Evolutionary conservation across 2,797 vertebrate genomes (phyloP), one percentile per base, ranked within the genome.

Genomic region (Phoxinus dragarum): DNA sequence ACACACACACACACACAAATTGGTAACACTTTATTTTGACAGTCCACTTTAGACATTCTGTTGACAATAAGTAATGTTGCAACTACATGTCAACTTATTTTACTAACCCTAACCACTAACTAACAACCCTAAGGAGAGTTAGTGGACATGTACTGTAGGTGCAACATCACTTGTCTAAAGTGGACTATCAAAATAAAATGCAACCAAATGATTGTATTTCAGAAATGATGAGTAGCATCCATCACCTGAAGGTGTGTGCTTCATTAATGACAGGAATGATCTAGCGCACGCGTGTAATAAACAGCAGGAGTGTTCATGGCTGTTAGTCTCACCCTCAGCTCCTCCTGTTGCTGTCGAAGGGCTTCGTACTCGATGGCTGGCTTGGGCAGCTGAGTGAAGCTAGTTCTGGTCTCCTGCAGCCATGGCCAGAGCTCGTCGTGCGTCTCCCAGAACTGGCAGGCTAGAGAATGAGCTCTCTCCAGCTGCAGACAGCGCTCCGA

Each of bases 381-480:
- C 0, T 92, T 92, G 9, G 97, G 96, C 86, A 99, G 95, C 92
- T 96, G 95, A 73, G 95, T 94, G 90, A 99, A 97, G 88, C 94
- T 90, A 86, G 72, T 92, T 90, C 97, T 89, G 10, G 96, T 98
- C 89, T 99, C 98, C 86, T 94, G 96, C 84, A 99, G 93, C 98
- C 98, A 99, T 0, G 98, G 98, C 96, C 97, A 98, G 88, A 99
- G 95, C 91, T 99, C 98, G 91, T 99, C 98, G 0, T 97, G 96
- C 0, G 98, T 99, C 94, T 99, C 98, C 97, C 98, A 99, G 93
- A 99, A 99, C 94, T 99, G 98, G 89, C 92, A 94, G 82, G 96
- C 97, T 59, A 99, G 94, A 14, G 97, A 98, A 88, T 99, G 98
- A 27, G 97, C 97, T 79, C 98, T 94, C 87, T 99, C 98, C 84